Percentiles rank a stretch among this genome's conserved stretches.
These are phyloP conservation scores for Drosophila merina DNA, from an alignment of 2,888 invertebrate species.

Conservation along the genomic window DNA sequence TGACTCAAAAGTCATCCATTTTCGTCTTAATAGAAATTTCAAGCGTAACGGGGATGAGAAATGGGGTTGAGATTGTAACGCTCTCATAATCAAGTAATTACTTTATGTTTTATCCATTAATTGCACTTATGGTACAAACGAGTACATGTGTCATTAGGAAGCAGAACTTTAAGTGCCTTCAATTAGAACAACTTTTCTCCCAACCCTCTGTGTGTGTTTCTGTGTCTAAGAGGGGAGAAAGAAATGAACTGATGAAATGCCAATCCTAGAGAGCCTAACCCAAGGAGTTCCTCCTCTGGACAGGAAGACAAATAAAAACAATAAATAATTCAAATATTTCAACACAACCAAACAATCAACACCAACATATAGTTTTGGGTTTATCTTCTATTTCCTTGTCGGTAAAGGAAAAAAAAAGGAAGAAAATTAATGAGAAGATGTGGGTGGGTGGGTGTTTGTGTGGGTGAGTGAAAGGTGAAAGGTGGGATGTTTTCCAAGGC, in stretches of 20 bases:
- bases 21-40: constrained; percentile 39
- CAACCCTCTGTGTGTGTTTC: constrained; percentile 5
- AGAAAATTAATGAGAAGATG: constrained; percentile 22
- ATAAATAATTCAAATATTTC: constrained; percentile 36
- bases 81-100: constrained; percentile 63
- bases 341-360: constrained; percentile 41
- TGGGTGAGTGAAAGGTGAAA: not conserved
- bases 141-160: constrained; percentile 15
- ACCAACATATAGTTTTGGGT: constrained; percentile 36
- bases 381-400: constrained; percentile 2
- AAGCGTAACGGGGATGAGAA: constrained; percentile 11
- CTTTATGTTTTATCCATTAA: constrained; percentile 11
- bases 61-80: constrained; percentile 52
- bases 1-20: constrained; percentile 30
- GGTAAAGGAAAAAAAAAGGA: constrained; percentile 1
- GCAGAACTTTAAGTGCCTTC: constrained; percentile 60
- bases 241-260: constrained; percentile 3
- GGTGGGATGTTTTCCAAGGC: not conserved
- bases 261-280: not conserved
- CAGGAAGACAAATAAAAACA: constrained; percentile 14
- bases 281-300: not conserved
- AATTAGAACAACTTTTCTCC: constrained; percentile 60
- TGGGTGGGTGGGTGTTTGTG: not conserved
- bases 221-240: not conserved
- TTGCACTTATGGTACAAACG: too few species aligned